phyloP scores from a whole-genome alignment of 2,113 vertebrate genomes.

The Varanus komodoensis region DNA sequence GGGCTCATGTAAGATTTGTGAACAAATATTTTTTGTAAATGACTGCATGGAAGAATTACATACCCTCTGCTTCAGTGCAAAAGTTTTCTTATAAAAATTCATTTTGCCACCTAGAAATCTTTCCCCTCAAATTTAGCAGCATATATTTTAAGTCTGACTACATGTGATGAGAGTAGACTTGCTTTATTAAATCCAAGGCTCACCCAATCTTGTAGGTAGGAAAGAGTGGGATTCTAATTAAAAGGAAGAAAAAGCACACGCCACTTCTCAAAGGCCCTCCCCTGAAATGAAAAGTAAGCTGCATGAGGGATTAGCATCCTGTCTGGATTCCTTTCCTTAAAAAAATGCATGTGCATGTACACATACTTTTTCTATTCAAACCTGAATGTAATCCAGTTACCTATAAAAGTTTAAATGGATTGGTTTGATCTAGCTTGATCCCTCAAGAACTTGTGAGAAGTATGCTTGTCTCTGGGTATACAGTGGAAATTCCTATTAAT shows the following conservation, averaged over 20 bases:
- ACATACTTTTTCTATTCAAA: neutral
- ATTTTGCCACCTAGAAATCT: neutral
- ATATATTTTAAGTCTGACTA: neutral
- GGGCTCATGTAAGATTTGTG: neutral
- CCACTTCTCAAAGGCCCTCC: neutral
- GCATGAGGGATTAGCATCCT: neutral
- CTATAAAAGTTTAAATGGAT: neutral
- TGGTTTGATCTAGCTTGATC: neutral
- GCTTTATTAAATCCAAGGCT: neutral
- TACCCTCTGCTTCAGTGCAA: neutral
- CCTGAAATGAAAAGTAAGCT: neutral
- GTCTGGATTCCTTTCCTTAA: neutral
- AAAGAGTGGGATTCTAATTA: neutral
- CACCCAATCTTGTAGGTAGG: neutral
- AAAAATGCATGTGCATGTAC: no score
- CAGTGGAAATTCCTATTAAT: neutral
- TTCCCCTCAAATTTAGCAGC: neutral
- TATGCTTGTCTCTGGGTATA: neutral
- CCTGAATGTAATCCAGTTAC: neutral
- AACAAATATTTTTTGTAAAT: neutral
- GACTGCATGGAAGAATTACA: neutral
- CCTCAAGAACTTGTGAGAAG: neutral
- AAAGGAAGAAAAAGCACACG: neutral
- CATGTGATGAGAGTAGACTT: neutral
- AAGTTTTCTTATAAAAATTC: neutral